Base-by-base conservation (phyloP, 2,113 vertebrate species). In the Poecile atricapillus region DNA sequence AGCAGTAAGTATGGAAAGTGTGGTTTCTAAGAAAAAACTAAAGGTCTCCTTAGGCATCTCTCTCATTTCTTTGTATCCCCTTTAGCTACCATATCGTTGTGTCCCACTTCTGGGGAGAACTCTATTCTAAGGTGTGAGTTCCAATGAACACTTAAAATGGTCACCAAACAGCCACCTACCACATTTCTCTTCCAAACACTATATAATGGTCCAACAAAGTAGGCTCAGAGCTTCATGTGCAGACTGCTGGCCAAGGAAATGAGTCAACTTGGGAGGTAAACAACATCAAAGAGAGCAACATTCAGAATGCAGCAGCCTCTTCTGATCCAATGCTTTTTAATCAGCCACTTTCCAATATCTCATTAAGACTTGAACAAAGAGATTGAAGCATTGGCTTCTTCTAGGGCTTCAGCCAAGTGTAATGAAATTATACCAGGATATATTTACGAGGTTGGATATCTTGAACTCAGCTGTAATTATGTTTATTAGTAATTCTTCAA, bases 401-500 rank as follows among this genome's bases (percentile, higher is more conserved):
- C 56, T 64, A 92, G 65, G 73, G 82, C 79, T 41, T 96, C 73
- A 95, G 71, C 27, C 87, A 87, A 81, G 79, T 0, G 0, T 88
- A 96, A 94, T 75, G 44, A 97, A 96, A 96, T 97, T 86, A 94
- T 86, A 89, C 73, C 63, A 60, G 94, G 63, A 88, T 88, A 80
- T 81, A 94, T 94, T 96, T 92, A 89, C 60, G 88, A 87, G 90
- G 87, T 65, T 96, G 78, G 74, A 80, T 96, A 80, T 74, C 78
- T 91, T 94, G 71, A 96, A 93, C 84, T 83, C 88, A 71, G 85
- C 47, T 94, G 56, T 92, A 90, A 92, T 77, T 41, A 81, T 18
- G 56, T 77, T 93, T 94, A 95, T 94, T 92, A 96, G 52, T 53
- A 86, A 96, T 93, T 94, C 73, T 83, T 95, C 88, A 86, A 44